Conservation (phyloP, 2,113 vertebrate genomes). For the Alethe castanea region DNA sequence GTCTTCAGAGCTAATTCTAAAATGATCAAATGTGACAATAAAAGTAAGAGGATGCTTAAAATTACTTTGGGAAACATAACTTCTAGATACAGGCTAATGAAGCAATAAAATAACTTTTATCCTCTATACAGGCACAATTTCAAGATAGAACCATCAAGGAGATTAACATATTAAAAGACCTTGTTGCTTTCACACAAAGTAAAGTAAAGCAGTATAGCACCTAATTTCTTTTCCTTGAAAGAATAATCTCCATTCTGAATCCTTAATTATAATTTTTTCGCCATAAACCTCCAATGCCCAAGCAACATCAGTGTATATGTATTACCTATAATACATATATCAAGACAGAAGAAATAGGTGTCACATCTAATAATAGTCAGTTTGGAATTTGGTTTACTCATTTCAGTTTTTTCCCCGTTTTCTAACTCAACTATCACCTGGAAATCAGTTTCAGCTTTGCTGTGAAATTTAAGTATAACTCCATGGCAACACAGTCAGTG, state of each 20-base stretch:
- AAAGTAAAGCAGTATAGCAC: neutral
- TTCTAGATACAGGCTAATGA: slow-evolving; percentile 11
- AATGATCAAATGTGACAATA: slow-evolving; percentile 52
- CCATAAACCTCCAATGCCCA: neutral
- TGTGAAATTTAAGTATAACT: slow-evolving; percentile 12
- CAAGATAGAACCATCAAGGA: neutral
- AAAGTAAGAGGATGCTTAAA: slow-evolving; percentile 22
- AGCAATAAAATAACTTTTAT: neutral
- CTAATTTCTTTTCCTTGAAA: neutral
- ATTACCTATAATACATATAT: neutral
- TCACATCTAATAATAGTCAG: neutral
- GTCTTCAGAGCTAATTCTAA: slow-evolving; percentile 43
- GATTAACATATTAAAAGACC: slow-evolving; percentile 12
- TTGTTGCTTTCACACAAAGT: neutral
- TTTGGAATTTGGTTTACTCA: slow-evolving; percentile 7
- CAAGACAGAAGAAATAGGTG: neutral
- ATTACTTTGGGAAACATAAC: slow-evolving; percentile 24
- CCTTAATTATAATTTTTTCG: neutral
- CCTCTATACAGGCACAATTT: neutral
- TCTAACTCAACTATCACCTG: neutral
- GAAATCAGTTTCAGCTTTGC: slow-evolving; percentile 11
- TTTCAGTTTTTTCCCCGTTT: neutral
- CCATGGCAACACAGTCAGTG: slow-evolving; percentile 38
- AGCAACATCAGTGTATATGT: neutral
- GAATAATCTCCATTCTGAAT: neutral